Evolutionary conservation across 2,888 invertebrate genomes (phyloP), one percentile per base, ranked within the genome.

Genomic region (Drosophila gaucha): DNA sequence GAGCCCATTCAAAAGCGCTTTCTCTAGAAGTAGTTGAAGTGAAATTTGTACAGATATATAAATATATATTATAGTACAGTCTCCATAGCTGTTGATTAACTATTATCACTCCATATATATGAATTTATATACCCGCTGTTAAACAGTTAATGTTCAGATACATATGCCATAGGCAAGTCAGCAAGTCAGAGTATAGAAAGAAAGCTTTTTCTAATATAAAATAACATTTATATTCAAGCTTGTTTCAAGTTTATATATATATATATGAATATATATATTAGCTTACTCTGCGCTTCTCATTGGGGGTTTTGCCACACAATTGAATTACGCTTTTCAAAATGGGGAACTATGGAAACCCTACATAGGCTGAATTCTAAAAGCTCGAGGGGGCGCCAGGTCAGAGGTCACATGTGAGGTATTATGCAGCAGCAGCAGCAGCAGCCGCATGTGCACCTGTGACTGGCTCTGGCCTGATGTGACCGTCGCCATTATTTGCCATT

Each of bases 331-430:
- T 24, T 16, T 8, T 12, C 8, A 16, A 35, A 35, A 26, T 36
- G 16, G 18, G 26, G 35, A 49, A 26, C 49, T 26, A 18, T n/a
- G 6, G 35, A 50, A 50, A 6, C 36, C 36, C 16, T n/a, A 58
- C 30, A 38, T 8, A 14, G 16, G 33, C 26, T 22, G 9, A 20
- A 33, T 10, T 41, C 18, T 16, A 38, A 14, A 46, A 39, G 16
- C 30, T 55, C 14, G 43, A 6, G 41, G 43, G 28, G 12, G 28
- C 38, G 46, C 54, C 59, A 59, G 68, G 54, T 36, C 68, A 51
- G 31, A 8, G 22, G 1, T 30, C 1, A 10, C 24, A 12, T 3
- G 20, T 31, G 9, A 22, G 28, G 18, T 33, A 56, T 30, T 14
- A 35, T 8, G 18, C 16, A 36, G 41, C 6, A 9, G 18, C 12